Conservation (phyloP, 2,888 invertebrate species). For the Leptothorax acervorum region DNA sequence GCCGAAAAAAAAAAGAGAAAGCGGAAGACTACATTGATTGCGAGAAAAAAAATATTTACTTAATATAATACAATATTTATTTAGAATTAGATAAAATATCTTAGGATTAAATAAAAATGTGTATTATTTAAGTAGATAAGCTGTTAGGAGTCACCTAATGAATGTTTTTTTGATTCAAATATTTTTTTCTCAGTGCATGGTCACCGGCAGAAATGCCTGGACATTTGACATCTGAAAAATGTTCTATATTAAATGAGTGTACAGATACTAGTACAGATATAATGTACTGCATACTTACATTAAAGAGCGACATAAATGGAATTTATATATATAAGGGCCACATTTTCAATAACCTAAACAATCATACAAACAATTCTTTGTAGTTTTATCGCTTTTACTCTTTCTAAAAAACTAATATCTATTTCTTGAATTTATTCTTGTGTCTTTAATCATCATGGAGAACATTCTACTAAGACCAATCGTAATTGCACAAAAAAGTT, state of each 20-base stretch:
- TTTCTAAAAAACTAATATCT: neutral
- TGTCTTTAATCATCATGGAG: neutral
- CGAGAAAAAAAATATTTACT: too few relatives aligned
- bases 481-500: neutral
- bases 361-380: neutral
- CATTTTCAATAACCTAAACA: neutral
- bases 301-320: neutral
- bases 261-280: slow-evolving; percentile 21
- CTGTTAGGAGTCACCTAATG: too few relatives aligned
- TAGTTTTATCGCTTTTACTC: neutral
- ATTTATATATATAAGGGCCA: neutral
- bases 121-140: too few relatives aligned
- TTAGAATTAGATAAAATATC: too few relatives aligned
- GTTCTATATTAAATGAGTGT: neutral
- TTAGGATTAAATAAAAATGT: too few relatives aligned
- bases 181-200: too few relatives aligned
- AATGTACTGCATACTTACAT: neutral
- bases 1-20: neutral
- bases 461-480: neutral
- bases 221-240: too few relatives aligned
- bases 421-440: neutral
- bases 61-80: too few relatives aligned
- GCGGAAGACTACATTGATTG: neutral
- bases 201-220: too few relatives aligned
- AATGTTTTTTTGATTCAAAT: too few relatives aligned